Conservation (phyloP, 2,888 invertebrate species). For the Clostera curtula region DNA sequence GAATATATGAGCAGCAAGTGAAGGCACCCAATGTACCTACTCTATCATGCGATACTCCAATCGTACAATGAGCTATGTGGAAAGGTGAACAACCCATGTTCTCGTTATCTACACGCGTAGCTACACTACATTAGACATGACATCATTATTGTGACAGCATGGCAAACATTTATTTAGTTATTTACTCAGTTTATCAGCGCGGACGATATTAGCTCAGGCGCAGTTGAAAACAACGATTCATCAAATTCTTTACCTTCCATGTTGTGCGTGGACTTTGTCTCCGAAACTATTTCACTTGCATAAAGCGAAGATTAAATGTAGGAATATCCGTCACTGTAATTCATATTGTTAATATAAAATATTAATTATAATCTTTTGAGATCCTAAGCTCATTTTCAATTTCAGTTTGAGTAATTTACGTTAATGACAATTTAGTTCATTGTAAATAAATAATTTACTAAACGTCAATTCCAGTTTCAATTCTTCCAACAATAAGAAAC, state of each 20-base stretch:
- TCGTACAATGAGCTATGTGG: constrained; percentile 36
- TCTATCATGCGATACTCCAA: constrained; percentile 48
- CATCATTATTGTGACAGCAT: constrained; percentile 55
- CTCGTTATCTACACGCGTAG: constrained; percentile 56
- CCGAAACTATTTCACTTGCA: no score
- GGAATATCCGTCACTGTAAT: no score
- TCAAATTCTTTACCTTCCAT: constrained; percentile 2
- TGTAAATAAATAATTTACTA: no score
- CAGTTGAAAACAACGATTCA: background rate
- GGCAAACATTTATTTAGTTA: constrained; percentile 34
- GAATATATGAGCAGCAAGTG: constrained; percentile 45
- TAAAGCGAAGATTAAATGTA: no score
- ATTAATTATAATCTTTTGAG: no score
- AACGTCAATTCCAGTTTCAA: no score
- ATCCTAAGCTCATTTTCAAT: no score
- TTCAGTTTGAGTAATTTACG: no score
- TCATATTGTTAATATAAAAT: no score
- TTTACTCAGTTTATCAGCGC: constrained; percentile 32
- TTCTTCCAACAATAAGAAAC: no score
- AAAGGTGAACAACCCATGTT: constrained; percentile 53
- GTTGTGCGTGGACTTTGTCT: no score
- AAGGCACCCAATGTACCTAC: constrained; percentile 45
- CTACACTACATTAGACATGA: constrained; percentile 58
- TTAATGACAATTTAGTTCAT: no score
- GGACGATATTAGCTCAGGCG: constrained; percentile 6